Evolutionary conservation across 2,888 invertebrate genomes (phyloP).

Genomic region (Drosophila subquinaria): DNA sequence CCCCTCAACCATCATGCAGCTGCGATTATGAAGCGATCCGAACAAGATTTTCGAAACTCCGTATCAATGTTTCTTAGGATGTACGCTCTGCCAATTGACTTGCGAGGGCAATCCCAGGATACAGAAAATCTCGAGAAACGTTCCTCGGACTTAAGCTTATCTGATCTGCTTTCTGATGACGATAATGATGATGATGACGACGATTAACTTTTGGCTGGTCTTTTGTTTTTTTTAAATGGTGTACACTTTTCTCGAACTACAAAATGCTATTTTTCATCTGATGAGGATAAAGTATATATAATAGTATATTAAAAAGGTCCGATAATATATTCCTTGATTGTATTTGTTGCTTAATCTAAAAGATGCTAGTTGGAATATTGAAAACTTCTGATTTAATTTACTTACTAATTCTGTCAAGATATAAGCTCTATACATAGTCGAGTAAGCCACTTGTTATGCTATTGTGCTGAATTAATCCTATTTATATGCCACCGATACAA

Average conservation of each 20-base stretch:
- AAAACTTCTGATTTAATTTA: too few relatives aligned
- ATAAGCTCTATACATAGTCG: background rate
- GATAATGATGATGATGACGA: constrained; percentile 64
- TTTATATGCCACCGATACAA: background rate
- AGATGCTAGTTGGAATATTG: background rate
- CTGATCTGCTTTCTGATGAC: constrained; percentile 59
- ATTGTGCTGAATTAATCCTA: background rate
- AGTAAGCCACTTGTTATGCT: background rate
- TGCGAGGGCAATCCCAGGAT: constrained; percentile 7
- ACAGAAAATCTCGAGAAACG: constrained; percentile 47
- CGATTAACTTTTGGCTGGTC: constrained; percentile 52
- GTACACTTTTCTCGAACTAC: constrained; percentile 42
- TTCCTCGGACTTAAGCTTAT: constrained; percentile 65
- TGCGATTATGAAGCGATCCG: constrained; percentile 60
- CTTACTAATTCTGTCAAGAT: background rate
- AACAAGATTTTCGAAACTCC: constrained; percentile 54
- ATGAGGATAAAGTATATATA: constrained; percentile 31
- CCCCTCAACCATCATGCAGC: constrained; percentile 66
- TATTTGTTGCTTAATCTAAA: background rate
- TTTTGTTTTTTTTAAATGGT: constrained; percentile 47
- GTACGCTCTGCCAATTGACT: constrained; percentile 62
- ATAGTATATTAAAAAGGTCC: constrained; percentile 16
- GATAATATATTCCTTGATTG: background rate
- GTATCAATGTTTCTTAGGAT: constrained; percentile 55
- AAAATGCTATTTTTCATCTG: constrained; percentile 26